Percentiles rank a stretch among this genome's conserved stretches.
phyloP scores from a whole-genome alignment of 2,888 invertebrate genomes.

The Drosophila histrio region DNA sequence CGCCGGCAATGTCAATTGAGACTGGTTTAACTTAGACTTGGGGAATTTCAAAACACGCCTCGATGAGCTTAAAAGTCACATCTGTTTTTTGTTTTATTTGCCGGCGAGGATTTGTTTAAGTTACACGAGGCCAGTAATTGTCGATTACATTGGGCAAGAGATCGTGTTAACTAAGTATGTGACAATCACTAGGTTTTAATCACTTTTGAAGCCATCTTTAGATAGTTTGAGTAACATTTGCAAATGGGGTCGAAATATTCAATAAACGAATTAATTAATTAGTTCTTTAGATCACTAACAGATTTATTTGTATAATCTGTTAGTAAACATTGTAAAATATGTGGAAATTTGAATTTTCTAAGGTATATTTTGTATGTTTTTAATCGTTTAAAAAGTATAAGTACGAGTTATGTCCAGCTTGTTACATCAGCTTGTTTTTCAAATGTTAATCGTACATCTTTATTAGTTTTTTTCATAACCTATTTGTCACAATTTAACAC shows the following conservation, averaged over 20 bases:
- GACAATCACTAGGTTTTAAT: neutral
- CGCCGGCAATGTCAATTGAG: slow-evolving; percentile 28
- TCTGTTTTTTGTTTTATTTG: slow-evolving; percentile 1
- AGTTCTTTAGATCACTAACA: too few species aligned
- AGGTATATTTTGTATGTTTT: too few species aligned
- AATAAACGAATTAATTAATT: neutral
- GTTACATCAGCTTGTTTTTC: too few species aligned
- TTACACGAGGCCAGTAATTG: slow-evolving; percentile 13
- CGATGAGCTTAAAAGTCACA: slow-evolving; percentile 4
- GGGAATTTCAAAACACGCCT: slow-evolving; percentile 21
- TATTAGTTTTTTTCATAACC: too few species aligned
- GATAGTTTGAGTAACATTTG: neutral
- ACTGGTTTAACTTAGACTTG: slow-evolving; percentile 36
- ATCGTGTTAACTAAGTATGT: slow-evolving; percentile 2
- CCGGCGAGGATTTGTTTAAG: slow-evolving; percentile 19
- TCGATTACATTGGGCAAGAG: slow-evolving; percentile 9
- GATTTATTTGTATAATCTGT: too few species aligned
- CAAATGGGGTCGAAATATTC: neutral
- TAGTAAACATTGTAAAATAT: too few species aligned
- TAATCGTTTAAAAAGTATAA: too few species aligned
- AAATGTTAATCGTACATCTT: too few species aligned
- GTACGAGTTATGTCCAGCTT: too few species aligned
- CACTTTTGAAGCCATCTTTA: neutral
- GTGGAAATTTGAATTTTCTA: too few species aligned
- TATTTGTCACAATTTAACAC: too few species aligned